Percentiles rank a stretch among this genome's conserved stretches.
These are phyloP conservation scores for Drosophila meridionalis DNA, from an alignment of 2,888 invertebrate species.

Conservation along the genomic window DNA sequence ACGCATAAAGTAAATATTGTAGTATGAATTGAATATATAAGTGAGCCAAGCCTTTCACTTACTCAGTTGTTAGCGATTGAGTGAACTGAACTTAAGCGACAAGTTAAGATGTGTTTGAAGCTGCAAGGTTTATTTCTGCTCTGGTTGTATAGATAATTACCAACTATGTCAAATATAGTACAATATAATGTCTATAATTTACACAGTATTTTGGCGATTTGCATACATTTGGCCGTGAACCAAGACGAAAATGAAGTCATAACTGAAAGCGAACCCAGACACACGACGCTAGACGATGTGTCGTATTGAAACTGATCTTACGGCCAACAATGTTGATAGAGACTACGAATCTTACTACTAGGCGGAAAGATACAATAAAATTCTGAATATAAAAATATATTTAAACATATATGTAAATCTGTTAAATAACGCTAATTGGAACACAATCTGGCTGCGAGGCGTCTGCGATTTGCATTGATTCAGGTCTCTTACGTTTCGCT, in stretches of 20 bases:
- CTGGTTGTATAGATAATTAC: slow-evolving; percentile 13
- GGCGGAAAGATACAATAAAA: slow-evolving; percentile 37
- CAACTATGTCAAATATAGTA: background rate
- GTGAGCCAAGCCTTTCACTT: background rate
- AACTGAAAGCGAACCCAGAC: slow-evolving; percentile 31
- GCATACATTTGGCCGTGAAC: slow-evolving; percentile 11
- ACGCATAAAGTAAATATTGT: background rate
- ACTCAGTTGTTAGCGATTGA: slow-evolving; percentile 8
- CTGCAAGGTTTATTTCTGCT: slow-evolving; percentile 18
- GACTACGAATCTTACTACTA: background rate
- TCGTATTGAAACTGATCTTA: background rate
- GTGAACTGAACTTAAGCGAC: background rate
- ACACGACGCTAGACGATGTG: slow-evolving; percentile 23
- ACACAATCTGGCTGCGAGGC: slow-evolving; percentile 3
- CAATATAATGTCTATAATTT: background rate
- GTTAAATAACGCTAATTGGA: slow-evolving; percentile 43
- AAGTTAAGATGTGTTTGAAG: slow-evolving; percentile 24
- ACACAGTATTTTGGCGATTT: slow-evolving; percentile 25
- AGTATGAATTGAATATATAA: background rate
- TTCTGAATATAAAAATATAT: background rate
- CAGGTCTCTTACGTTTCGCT: background rate
- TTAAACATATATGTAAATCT: background rate
- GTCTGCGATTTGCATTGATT: slow-evolving; percentile 27
- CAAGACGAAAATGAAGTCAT: slow-evolving; percentile 42
- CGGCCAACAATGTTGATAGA: background rate